These are phyloP conservation scores for Geopemphigus sp. DNA, from an alignment of 1,140 invertebrate species.

Conservation along the genomic window DNA sequence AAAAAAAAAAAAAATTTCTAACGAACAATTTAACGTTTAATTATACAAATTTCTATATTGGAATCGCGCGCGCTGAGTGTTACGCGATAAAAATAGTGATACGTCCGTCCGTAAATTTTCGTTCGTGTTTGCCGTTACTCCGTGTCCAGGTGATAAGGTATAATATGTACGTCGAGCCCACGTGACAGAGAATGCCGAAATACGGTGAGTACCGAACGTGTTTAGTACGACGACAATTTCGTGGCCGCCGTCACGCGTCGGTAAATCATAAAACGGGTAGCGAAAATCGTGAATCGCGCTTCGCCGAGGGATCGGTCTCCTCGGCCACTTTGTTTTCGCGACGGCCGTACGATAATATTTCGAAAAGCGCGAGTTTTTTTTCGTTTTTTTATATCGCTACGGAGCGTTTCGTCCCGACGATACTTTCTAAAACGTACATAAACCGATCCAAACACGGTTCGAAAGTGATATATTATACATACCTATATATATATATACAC, in stretches of 20 bases:
- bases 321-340: too few relatives aligned
- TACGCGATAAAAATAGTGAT: neutral
- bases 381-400: neutral
- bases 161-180: slow-evolving; percentile 16
- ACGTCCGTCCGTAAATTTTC: neutral
- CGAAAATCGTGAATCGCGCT: too few relatives aligned
- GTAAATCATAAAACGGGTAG: too few relatives aligned
- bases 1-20: neutral
- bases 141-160: slow-evolving; percentile 3
- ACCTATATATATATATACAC: too few relatives aligned
- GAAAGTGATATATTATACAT: slow-evolving; percentile 40
- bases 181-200: slow-evolving; percentile 43
- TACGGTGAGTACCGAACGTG: slow-evolving; percentile 26
- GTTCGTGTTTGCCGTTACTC: slow-evolving; percentile 3
- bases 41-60: too few relatives aligned
- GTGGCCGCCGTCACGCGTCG: too few relatives aligned
- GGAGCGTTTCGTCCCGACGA: neutral
- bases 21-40: too few relatives aligned
- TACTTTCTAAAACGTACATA: neutral
- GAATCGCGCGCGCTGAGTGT: neutral
- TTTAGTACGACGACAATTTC: too few relatives aligned
- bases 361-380: neutral
- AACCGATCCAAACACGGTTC: slow-evolving; percentile 28
- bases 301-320: too few relatives aligned
- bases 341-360: too few relatives aligned